These are phyloP conservation scores for Synodontis membranacea DNA, from an alignment of 2,113 vertebrate genomes.

Conservation along the genomic window DNA sequence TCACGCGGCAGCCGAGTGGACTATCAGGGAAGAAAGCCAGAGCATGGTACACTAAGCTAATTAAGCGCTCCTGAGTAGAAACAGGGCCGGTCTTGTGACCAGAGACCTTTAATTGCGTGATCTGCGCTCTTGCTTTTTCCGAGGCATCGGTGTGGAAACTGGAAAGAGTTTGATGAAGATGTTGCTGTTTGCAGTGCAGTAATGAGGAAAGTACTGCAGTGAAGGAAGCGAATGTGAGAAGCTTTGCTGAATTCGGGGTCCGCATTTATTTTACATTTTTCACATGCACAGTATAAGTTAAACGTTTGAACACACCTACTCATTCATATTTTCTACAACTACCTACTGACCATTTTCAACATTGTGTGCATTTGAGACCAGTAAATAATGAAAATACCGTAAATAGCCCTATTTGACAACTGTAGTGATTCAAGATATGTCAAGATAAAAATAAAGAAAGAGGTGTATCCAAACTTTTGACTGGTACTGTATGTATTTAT, in stretches of 20 bases:
- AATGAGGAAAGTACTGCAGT: conserved; percentile 50
- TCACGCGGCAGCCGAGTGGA: conserved; percentile 34
- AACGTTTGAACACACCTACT: too few species aligned
- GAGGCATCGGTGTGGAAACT: conserved; percentile 47
- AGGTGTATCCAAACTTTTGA: too few species aligned
- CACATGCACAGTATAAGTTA: neutral
- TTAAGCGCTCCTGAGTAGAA: conserved; percentile 54
- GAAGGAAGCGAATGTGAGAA: conserved; percentile 19
- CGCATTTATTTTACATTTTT: conserved; percentile 33
- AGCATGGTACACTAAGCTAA: conserved; percentile 50
- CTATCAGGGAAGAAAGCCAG: conserved; percentile 38
- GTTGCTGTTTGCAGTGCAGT: conserved; percentile 51
- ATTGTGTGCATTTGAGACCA: too few species aligned
- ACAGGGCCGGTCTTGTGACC: conserved; percentile 48
- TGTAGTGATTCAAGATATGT: too few species aligned
- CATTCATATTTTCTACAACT: too few species aligned
- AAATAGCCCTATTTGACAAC: too few species aligned
- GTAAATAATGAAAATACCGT: too few species aligned
- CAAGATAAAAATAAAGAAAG: too few species aligned
- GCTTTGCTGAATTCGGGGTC: conserved; percentile 36
- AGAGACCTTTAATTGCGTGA: conserved; percentile 51
- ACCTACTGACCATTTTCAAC: too few species aligned
- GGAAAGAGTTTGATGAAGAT: conserved; percentile 54
- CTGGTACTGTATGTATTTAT: neutral
- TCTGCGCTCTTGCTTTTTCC: conserved; percentile 31